Conservation (phyloP, 2,113 vertebrate genomes). For the Macrotis lagotis region DNA sequence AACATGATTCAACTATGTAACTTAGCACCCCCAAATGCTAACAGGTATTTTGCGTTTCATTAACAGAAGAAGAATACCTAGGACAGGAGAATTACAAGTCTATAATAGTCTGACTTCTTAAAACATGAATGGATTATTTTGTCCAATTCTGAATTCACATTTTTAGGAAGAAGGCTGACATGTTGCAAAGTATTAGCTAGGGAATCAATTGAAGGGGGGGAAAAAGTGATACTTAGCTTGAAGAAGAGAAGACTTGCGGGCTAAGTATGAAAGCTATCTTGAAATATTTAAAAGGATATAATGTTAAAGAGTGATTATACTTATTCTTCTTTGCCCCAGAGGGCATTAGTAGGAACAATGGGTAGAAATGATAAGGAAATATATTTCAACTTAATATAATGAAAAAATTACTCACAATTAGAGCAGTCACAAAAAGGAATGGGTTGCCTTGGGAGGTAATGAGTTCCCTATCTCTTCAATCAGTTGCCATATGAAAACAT, state of each 20-base stretch:
- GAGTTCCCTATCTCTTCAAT: background rate
- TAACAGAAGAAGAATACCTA: background rate
- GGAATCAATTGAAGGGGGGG: background rate
- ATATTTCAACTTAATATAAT: background rate
- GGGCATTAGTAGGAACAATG: background rate
- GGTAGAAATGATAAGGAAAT: background rate
- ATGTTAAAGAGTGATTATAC: background rate
- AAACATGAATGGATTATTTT: background rate
- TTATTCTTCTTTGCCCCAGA: background rate
- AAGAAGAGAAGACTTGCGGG: background rate
- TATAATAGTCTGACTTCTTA: background rate
- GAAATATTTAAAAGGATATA: background rate
- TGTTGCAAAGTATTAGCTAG: background rate
- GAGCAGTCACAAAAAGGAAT: background rate
- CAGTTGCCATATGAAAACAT: background rate
- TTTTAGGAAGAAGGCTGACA: background rate
- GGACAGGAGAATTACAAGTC: background rate
- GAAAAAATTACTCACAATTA: constrained; percentile 1
- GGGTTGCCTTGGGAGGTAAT: background rate
- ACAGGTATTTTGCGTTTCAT: background rate
- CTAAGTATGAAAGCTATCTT: background rate
- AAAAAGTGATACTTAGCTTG: background rate
- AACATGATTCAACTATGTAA: background rate
- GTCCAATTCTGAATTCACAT: background rate
- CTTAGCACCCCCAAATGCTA: background rate